phyloP scores from a whole-genome alignment of 2,888 invertebrate genomes.

The Melanargia galathea region DNA sequence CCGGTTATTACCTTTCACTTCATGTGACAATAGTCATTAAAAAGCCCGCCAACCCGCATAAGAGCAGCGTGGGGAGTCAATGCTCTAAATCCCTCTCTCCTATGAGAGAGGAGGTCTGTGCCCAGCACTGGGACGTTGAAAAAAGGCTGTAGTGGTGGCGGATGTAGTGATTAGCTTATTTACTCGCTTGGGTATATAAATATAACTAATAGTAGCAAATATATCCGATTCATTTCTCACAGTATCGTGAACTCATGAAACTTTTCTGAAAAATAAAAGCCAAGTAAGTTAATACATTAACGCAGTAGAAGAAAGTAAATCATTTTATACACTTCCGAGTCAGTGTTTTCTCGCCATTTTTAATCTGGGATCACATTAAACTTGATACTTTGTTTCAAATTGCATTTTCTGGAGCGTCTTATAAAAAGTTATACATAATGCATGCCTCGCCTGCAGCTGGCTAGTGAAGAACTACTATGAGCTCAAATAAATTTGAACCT shows the following conservation, averaged over 20 bases:
- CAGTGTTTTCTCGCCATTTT: slow-evolving; percentile 60
- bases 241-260: slow-evolving; percentile 15
- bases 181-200: too few relatives aligned
- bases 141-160: too few relatives aligned
- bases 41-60: too few relatives aligned
- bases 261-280: slow-evolving; percentile 24
- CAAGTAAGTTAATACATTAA: slow-evolving; percentile 25
- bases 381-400: slow-evolving; percentile 81
- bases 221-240: neutral
- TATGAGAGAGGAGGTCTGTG: too few relatives aligned
- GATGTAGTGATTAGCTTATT: too few relatives aligned
- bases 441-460: slow-evolving; percentile 73
- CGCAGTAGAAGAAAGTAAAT: slow-evolving; percentile 38
- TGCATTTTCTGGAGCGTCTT: slow-evolving; percentile 75
- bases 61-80: too few relatives aligned
- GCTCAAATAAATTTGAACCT: slow-evolving; percentile 4
- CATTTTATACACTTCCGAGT: slow-evolving; percentile 43
- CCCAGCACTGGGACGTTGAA: too few relatives aligned
- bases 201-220: too few relatives aligned
- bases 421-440: slow-evolving; percentile 80
- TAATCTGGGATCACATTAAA: slow-evolving; percentile 78
- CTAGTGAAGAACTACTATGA: slow-evolving; percentile 52
- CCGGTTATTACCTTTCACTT: too few relatives aligned
- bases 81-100: too few relatives aligned
- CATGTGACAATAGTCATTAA: too few relatives aligned